Base-by-base conservation (phyloP, 2,888 invertebrate genomes). In the Pristionchus japonicus region DNA sequence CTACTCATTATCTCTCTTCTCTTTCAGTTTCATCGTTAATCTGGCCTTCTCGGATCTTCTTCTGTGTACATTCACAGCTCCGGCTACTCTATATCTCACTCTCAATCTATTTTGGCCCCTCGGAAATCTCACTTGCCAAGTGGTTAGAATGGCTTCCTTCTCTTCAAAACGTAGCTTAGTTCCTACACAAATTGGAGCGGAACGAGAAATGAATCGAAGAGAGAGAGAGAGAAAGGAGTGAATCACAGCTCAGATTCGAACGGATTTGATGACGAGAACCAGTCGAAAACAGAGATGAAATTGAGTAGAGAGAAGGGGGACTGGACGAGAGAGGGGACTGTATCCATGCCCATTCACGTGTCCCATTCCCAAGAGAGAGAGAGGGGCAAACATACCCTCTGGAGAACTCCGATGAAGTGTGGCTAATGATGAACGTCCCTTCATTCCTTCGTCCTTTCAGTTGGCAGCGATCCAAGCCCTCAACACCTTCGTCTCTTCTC, bases 41-140 rank as follows among this genome's bases (percentile, higher is more conserved):
- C 87, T 94, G 88, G 94, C 94, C 23, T 91, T 92, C 74, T 93
- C 93, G 3, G 94, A 94, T 89, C 90, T 94, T 74, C 89, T 94
- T 31, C 89, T 94, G 15, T 94, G 94, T 87, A 90, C 91, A 17
- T 90, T 94, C 37, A 94, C 94, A 7, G 94, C 93, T 17, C 94
- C 94, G 0, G 91, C 92, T 27, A 94, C 94, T 23, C 89, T 93
- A 23, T 94, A 94, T 88, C 90, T 92, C n/a, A 91, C 91, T 47
- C 88, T 93, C 49, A 93, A 93, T 85, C 89, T 94, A 15, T 94
- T 94, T 83, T 94, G 94, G 94, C 94, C 94, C 34, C 93, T 91
- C 67, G 94, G 94, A 1, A 90, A 92, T 84, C 89, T 92, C 86
- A 91, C 92, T 31, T 94, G 93, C 88, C 92, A 92, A 90, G 88